Base-by-base conservation (phyloP, 2,888 invertebrate species). In the Cerastis rubricosa region DNA sequence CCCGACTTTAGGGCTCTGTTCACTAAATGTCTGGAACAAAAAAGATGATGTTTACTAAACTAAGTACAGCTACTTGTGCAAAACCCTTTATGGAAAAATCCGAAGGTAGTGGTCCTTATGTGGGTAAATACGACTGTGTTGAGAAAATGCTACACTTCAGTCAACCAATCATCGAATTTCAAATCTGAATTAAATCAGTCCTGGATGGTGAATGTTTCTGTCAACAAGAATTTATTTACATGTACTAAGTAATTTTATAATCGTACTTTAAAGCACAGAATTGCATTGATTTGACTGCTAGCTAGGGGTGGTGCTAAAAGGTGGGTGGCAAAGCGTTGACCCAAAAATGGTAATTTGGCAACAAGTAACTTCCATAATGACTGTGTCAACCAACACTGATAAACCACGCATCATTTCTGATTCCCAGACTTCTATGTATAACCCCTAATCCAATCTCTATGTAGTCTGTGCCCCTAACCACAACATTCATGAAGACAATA, bases 1-100 rank as follows among this genome's bases (percentile, higher is more conserved):
- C 97, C 95, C 0, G 95, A 97, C 78, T 97, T 97, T 89, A 98
- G 97, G 69, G 98, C 98, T 90, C 98, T 97, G 90, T 98, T 97
- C 85, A 99, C 98, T 90, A 98, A 97, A 90, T 98, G 97, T 90
- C 98, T 99, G 96, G 74, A 97, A 97, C n/a, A 35, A 25, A 61
- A 63, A 57, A 63, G 8, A 14, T 17, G 4, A 1, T 25, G 8
- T 19, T 65, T 73, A 54, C 9, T 65, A n/a, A n/a, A n/a, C 9
- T 14, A 29, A 19, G 8, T 19, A 29, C 1, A 43, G 2, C 2
- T 67, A 45, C 8, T 45, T n/a, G 12, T 64, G 40, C 12, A n/a
- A 63, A 63, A 7, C n/a, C 4, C 12, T 40, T 12, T 12, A 9
- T 2, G 63, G 22, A 40, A 61, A 61, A 40, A 63, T 35, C 35